These are phyloP conservation scores for Rotaria socialis DNA, from an alignment of 2,888 invertebrate species.

Conservation along the genomic window DNA sequence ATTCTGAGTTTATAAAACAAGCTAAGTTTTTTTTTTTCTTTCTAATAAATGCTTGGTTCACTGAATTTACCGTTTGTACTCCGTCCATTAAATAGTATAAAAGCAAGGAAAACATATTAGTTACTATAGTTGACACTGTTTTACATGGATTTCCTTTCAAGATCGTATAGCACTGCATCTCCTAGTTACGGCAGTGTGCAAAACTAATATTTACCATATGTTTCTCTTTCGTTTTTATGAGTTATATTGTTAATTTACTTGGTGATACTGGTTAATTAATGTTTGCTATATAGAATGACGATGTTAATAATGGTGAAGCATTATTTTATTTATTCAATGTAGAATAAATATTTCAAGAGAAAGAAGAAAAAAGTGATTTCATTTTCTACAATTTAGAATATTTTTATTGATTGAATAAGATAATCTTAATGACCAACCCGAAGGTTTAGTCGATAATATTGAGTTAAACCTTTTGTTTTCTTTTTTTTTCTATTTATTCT, in stretches of 20 bases:
- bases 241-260: not conserved
- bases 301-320: not conserved
- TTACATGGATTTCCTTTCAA: too few species aligned
- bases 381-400: not conserved
- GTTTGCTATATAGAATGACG: not conserved
- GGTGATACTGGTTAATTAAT: not conserved
- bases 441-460: not conserved
- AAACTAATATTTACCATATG: too few species aligned
- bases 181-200: too few species aligned
- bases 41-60: too few species aligned
- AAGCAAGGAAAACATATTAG: too few species aligned
- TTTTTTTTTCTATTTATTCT: not conserved
- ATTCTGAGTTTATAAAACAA: too few species aligned
- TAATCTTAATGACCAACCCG: not conserved
- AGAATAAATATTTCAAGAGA: not conserved
- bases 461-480: not conserved
- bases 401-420: not conserved
- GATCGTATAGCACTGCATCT: too few species aligned
- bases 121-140: too few species aligned
- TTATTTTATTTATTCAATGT: not conserved
- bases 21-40: too few species aligned
- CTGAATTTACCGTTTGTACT: too few species aligned
- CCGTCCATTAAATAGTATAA: too few species aligned
- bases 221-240: not conserved
- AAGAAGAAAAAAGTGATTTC: not conserved